Evolutionary conservation across 2,113 vertebrate genomes (phyloP), one percentile per base, ranked within the genome.

Genomic region (Gymnorhina tibicen): DNA sequence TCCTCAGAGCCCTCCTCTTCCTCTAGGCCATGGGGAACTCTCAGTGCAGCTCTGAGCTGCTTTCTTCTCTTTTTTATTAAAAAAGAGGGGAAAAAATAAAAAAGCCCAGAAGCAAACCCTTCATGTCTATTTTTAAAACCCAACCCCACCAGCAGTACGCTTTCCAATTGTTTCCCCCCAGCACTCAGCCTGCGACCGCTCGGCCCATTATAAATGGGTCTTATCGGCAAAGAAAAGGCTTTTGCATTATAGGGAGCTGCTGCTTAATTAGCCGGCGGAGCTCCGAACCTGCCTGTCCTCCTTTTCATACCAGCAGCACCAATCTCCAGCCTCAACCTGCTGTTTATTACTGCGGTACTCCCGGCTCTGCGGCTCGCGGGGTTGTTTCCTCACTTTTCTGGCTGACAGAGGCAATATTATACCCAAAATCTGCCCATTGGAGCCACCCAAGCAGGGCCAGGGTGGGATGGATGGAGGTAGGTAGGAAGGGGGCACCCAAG

Each of bases 91-190:
- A 13, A 49, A 70, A 73, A 37, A 74, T 11, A 53, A 56, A 42
- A 41, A 89, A 62, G 64, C 83, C 91, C 78, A 59, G 86, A 91
- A 96, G 84, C 95, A 94, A 96, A 30, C 88, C 84, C 86, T 96
- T 94, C 80, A 73, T 93, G 91, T 97, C 96, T 97, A 96, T 97
- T 97, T 97, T 97, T 97, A 97, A 95, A 96, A 85, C 52, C 73
- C 89, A 92, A 30, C 93, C 96, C 95, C 91, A 96, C 93, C 82
- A 83, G 90, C 96, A 97, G 82, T 23, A 86, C 14, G 92, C 95
- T 95, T 91, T 89, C 86, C 95, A 73, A 97, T 96, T 96, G 95
- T 97, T 93, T 96, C 94, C 89, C 89, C 92, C 76, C 88, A 91
- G 94, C 90, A 84, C 95, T 95, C 96, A 75, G 95, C 81, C 84